These are phyloP conservation scores for Tachina grossa DNA, from an alignment of 2,888 invertebrate genomes.

Conservation along the genomic window DNA sequence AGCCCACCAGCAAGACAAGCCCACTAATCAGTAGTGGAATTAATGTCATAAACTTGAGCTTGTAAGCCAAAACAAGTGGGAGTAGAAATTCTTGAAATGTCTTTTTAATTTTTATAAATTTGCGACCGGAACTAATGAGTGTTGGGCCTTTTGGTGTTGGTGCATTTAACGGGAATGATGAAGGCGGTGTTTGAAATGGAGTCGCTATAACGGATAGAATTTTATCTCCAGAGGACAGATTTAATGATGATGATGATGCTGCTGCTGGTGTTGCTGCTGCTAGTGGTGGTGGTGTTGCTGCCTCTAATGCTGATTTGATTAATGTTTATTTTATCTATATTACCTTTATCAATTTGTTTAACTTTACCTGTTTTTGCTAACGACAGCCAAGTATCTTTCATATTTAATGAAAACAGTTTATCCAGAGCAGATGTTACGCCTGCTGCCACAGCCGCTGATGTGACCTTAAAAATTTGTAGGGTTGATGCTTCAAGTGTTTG, in stretches of 20 bases:
- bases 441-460: constrained; percentile 1
- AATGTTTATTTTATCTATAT: background rate
- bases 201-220: background rate
- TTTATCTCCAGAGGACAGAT: background rate
- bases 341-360: constrained; percentile 61
- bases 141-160: constrained; percentile 15
- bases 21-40: constrained; percentile 89
- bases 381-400: constrained; percentile 1
- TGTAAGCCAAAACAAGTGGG: constrained; percentile 91
- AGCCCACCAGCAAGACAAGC: constrained; percentile 88
- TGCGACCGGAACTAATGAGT: constrained; percentile 74
- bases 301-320: background rate
- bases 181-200: background rate
- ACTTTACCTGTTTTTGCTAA: constrained; percentile 73
- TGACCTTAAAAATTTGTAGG: background rate
- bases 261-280: background rate
- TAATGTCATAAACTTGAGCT: constrained; percentile 91
- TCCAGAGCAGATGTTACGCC: background rate
- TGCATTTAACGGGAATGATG: background rate
- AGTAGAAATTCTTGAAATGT: constrained; percentile 88
- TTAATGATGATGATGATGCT: constrained; percentile 4
- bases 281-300: background rate
- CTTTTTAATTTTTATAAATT: constrained; percentile 84
- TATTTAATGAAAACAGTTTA: background rate
- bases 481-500: constrained; percentile 20